phyloP scores from a whole-genome alignment of 2,797 vertebrate species.

The Rhinoraja longicauda region DNA sequence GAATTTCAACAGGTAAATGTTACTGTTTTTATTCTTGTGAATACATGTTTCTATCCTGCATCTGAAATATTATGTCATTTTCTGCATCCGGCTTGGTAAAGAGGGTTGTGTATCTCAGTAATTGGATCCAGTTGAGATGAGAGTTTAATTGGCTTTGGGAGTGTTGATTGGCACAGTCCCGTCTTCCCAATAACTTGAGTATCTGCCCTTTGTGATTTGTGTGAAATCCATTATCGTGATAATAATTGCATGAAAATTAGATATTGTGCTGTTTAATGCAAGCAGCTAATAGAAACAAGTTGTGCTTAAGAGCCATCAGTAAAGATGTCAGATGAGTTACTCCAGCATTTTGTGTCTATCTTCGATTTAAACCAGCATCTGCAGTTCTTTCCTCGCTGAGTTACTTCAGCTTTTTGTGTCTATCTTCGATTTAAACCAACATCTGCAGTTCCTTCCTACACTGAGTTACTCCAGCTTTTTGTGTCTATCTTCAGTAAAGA shows the following conservation, averaged over 20 bases:
- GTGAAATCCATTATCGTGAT: neutral
- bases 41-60: too few species aligned
- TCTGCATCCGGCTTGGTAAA: neutral
- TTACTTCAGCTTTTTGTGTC: too few species aligned
- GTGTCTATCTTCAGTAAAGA: neutral
- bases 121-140: neutral
- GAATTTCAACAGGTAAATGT: too few species aligned
- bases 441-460: too few species aligned
- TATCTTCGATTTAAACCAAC: too few species aligned
- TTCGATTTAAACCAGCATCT: too few species aligned
- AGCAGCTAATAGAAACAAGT: neutral
- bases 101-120: neutral
- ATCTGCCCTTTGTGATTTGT: neutral
- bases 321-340: neutral
- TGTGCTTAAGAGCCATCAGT: neutral
- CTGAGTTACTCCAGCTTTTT: too few species aligned
- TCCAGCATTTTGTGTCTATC: too few species aligned
- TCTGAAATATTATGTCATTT: neutral
- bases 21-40: too few species aligned
- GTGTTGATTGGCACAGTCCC: neutral
- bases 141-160: conserved; percentile 1
- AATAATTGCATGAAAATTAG: neutral
- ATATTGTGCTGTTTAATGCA: conserved; percentile 15
- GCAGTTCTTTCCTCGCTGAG: too few species aligned
- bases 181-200: neutral